Evolutionary conservation across 2,113 vertebrate genomes (phyloP), one percentile per base, ranked within the genome.

Genomic region (Pipra filicauda): DNA sequence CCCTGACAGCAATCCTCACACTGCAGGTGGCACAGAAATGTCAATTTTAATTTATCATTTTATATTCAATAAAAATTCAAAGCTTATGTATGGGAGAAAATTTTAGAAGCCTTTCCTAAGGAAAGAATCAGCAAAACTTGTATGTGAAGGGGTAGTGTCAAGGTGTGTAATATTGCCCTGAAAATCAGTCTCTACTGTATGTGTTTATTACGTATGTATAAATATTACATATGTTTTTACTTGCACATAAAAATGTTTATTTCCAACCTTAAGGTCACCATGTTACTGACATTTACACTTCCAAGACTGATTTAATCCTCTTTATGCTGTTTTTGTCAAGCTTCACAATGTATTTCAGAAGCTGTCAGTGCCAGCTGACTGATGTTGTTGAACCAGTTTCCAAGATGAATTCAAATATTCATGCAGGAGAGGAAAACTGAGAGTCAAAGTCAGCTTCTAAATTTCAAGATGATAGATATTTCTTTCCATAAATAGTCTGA

Each of bases 1-100:
- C 86, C 21, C 79, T 74, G 64, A 61, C 67, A 91, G 79, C 44
- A 77, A 66, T 39, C n/a, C 12, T 81, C 73, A 75, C 14, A 69
- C 41, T 77, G 30, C 78, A 96, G 73, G 74, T 77, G 65, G 79
- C 82, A 93, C 49, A 95, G 73, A 96, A 92, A 88, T 44, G 55
- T 94, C 87, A 62, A 51, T 93, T 89, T 91, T 85, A 82, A 90
- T 95, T 83, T 76, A 85, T 26, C 12, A 39, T 64, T 91, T 28
- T 75, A 79, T 70, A 76, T 37, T 67, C 71, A 93, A 86, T 87
- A 93, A 73, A 89, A 90, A 88, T 80, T 78, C 79, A 80, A 86
- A 93, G 20, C 65, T 89, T 22, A 26, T 39, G 16, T 41, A 57
- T 27, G 20, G 49, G 26, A 88, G 18, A 49, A 81, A 27, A 52